Base-by-base conservation (phyloP, 2,888 invertebrate species). In the Silvanus unidentatus region DNA sequence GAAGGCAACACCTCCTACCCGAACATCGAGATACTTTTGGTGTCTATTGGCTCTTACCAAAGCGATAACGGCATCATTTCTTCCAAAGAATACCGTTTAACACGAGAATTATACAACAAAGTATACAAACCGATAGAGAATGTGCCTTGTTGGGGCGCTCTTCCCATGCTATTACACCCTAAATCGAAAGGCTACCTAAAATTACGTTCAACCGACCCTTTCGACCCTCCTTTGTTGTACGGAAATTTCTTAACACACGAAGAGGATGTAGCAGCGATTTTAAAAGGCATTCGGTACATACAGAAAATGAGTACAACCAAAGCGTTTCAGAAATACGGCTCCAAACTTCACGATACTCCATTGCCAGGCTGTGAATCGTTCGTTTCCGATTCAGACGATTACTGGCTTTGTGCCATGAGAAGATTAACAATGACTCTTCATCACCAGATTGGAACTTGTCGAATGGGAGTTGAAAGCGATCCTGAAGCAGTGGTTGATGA, bases 381-480 rank as follows among this genome's bases (percentile, higher is more conserved):
- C 58, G 57, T 70, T 15, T 81, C 79, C 53, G 75, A 72, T 42
- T 75, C 75, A 13, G 82, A 84, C 54, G 73, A 70, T 1, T 86
- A 84, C 58, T 84, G 85, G 84, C 79, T 78, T 57, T 86, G 86
- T 58, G 73, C 77, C 16, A 65, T 82, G 2, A 72, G 81, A 36
- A 74, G 77, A 0, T 60, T 80, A 16, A 79, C 81, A 0, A 70
- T 79, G 1, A 82, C 83, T 0, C 74, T 83, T 30, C 82, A 84
- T 58, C 85, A 86, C 64, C 82, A 84, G 58, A 76, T 80, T 38
- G 77, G 82, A 11, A 37, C 37, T 37, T 9, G n/a, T 13, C 14
- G 75, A 55, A 78, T 78, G 77, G 77, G 77, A 1, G 58, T 46
- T 8, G 77, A 78, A 57, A 65, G 70, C 0, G 63, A 64, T 11